Evolutionary conservation across 1,140 invertebrate genomes (phyloP).

Genomic region (Paramacrobiotus metropolitanus): DNA sequence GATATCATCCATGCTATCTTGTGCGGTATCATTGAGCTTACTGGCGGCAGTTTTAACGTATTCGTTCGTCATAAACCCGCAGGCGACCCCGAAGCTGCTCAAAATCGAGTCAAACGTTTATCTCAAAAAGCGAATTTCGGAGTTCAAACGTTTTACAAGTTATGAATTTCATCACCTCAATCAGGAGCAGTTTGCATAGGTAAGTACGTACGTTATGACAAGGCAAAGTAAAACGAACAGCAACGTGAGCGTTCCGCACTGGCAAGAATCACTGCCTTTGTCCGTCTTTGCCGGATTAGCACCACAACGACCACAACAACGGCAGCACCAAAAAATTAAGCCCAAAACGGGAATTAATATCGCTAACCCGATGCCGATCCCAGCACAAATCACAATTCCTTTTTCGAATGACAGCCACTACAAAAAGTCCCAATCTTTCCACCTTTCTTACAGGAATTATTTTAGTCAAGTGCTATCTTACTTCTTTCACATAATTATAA

Average conservation of each 20-base stretch:
- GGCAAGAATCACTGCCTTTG: not conserved
- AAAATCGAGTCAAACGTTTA: too few species aligned
- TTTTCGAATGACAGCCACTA: not conserved
- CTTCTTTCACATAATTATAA: not conserved
- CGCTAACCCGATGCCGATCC: not conserved
- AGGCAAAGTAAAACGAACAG: not conserved
- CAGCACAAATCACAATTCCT: not conserved
- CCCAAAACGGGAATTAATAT: not conserved
- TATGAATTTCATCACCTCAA: too few species aligned
- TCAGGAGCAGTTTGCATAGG: not conserved
- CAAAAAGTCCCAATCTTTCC: too few species aligned
- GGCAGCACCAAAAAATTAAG: not conserved
- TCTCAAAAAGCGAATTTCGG: not conserved
- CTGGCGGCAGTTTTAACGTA: not conserved
- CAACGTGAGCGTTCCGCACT: not conserved
- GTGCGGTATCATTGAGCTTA: not conserved
- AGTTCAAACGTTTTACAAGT: too few species aligned
- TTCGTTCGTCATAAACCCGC: not conserved
- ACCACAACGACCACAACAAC: not conserved
- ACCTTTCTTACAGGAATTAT: too few species aligned
- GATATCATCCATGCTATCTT: not conserved
- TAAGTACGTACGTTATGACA: not conserved
- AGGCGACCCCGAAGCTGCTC: not conserved
- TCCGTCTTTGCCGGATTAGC: not conserved
- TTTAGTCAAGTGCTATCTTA: too few species aligned